Percentiles rank a stretch among this genome's conserved stretches.
Evolutionary conservation across 2,113 vertebrate genomes (phyloP).

Genomic region (Casuarius casuarius): DNA sequence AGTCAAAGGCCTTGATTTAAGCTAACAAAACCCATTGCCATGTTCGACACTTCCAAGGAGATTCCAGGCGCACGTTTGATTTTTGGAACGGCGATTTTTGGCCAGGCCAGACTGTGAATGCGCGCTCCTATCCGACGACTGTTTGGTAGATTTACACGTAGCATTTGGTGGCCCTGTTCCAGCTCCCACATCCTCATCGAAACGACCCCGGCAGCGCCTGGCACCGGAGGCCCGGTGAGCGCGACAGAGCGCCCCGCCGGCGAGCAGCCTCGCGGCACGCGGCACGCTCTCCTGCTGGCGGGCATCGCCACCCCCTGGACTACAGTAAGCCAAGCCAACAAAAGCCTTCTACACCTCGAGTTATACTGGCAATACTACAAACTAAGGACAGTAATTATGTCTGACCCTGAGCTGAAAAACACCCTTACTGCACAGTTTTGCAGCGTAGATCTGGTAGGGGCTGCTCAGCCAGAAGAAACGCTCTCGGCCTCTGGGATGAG

Average conservation of each 20-base stretch:
- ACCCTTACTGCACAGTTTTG: background rate
- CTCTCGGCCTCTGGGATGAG: background rate
- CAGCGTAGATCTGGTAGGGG: fast-evolving
- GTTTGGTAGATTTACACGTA: background rate
- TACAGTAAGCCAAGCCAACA: background rate
- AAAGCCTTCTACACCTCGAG: background rate
- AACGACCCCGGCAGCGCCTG: fast-evolving
- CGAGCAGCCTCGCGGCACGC: no score
- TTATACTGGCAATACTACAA: no score
- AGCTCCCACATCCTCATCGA: fast-evolving
- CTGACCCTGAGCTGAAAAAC: background rate
- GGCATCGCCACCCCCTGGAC: no score
- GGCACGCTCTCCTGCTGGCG: background rate
- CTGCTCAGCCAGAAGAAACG: background rate
- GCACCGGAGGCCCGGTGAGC: background rate
- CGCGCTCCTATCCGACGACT: fast-evolving
- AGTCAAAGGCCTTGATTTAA: background rate
- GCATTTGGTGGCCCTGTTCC: background rate
- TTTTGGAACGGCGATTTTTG: fast-evolving
- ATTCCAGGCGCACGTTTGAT: background rate
- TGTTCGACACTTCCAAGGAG: background rate
- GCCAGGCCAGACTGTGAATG: background rate
- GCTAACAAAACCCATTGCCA: fast-evolving
- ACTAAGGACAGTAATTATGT: background rate
- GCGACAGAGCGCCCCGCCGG: no score